Conservation (phyloP, 2,888 invertebrate genomes). For the Idaea biselata region DNA sequence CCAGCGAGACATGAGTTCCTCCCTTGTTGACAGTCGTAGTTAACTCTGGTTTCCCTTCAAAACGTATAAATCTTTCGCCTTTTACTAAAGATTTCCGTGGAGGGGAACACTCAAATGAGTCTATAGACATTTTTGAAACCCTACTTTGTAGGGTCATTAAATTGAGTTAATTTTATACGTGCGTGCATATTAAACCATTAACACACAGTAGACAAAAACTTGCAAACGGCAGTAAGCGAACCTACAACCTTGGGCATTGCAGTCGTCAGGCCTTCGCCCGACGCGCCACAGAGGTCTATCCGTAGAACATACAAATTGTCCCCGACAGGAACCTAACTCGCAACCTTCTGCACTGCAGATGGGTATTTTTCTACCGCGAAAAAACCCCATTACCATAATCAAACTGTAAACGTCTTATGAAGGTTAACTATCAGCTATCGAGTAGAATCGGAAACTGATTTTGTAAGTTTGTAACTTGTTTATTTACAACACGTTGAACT, state of each 20-base stretch:
- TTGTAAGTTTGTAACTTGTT: slow-evolving; percentile 9
- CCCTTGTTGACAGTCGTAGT: not conserved
- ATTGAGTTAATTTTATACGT: too few species aligned
- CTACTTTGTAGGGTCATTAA: too few species aligned
- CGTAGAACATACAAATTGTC: too few species aligned
- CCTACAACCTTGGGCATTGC: too few species aligned
- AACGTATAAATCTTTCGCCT: slow-evolving; percentile 88
- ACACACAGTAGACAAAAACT: too few species aligned
- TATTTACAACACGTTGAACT: slow-evolving; percentile 7
- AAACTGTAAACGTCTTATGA: not conserved
- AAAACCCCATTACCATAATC: not conserved
- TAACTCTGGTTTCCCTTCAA: slow-evolving; percentile 84
- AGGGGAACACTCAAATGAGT: slow-evolving; percentile 87
- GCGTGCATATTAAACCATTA: too few species aligned
- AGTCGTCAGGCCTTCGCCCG: too few species aligned
- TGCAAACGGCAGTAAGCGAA: too few species aligned
- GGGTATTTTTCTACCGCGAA: not conserved
- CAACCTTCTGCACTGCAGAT: too few species aligned
- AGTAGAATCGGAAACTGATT: slow-evolving; percentile 4
- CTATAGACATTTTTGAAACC: slow-evolving; percentile 40
- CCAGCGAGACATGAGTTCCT: not conserved
- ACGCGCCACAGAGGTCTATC: too few species aligned
- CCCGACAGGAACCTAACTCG: too few species aligned
- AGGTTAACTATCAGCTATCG: not conserved
- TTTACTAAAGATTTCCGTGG: slow-evolving; percentile 90